These are phyloP conservation scores for Mesitornis unicolor DNA, from an alignment of 2,113 vertebrate genomes.

Conservation along the genomic window DNA sequence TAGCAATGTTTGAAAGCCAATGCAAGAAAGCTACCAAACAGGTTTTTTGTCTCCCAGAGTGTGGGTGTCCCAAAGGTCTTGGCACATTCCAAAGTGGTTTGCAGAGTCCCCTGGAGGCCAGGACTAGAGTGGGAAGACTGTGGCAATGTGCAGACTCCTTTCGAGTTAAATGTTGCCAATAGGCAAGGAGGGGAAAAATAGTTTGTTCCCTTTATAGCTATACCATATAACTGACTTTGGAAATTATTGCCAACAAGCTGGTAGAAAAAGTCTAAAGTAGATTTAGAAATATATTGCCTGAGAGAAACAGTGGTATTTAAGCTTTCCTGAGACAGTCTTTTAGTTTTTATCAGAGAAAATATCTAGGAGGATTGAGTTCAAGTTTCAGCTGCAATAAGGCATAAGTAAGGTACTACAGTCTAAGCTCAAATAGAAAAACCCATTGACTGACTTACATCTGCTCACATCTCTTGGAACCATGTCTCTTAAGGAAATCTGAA, in stretches of 20 bases:
- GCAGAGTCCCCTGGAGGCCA: neutral
- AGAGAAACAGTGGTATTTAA: neutral
- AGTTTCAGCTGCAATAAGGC: neutral
- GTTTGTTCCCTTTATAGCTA: neutral
- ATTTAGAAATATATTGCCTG: neutral
- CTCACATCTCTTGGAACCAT: neutral
- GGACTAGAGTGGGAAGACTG: neutral
- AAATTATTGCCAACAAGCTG: neutral
- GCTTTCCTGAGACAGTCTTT: neutral
- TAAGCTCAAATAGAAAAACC: neutral
- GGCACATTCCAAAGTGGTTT: neutral
- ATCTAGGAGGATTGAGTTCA: neutral
- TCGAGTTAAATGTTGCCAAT: neutral
- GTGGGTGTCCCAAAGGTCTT: neutral
- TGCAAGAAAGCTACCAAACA: neutral
- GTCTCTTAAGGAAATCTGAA: neutral
- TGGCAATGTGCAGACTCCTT: neutral
- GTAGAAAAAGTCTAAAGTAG: neutral
- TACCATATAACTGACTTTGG: neutral
- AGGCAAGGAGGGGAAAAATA: fast-evolving
- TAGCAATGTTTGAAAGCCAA: neutral
- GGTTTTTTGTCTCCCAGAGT: neutral
- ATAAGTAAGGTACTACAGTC: neutral
- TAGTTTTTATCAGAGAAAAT: neutral
- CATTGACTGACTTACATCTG: neutral